Percentiles rank a stretch among this genome's conserved stretches.
Conservation (phyloP, 2,113 vertebrate genomes). For the Acrocephalus kingi region DNA sequence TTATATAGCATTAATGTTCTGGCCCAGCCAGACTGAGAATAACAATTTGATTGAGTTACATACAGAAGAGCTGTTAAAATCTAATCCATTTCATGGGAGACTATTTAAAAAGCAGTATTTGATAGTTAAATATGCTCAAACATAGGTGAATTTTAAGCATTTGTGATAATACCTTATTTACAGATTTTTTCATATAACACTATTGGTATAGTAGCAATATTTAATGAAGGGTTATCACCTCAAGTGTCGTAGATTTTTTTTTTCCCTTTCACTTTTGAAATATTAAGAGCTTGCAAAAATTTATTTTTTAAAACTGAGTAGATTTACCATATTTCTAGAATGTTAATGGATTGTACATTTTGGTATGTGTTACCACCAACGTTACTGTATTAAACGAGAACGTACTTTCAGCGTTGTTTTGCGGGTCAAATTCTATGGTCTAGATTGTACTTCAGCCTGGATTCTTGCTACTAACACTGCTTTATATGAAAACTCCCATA, state of each 20-base stretch:
- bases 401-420: neutral
- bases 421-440: neutral
- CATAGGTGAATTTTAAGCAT: neutral
- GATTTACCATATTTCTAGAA: neutral
- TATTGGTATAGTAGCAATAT: neutral
- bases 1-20: neutral
- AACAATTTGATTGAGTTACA: neutral
- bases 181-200: neutral
- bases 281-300: neutral
- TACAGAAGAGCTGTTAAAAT: neutral
- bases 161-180: neutral
- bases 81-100: neutral
- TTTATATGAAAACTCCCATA: neutral
- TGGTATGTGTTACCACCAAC: accelerated
- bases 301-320: neutral
- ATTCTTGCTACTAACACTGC: neutral
- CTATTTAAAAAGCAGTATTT: neutral
- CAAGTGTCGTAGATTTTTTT: neutral
- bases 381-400: neutral
- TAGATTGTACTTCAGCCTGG: neutral
- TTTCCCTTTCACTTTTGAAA: neutral
- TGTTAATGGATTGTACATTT: neutral
- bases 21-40: neutral
- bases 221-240: neutral
- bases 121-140: neutral